Conservation (phyloP, 1,140 invertebrate genomes). For the Vanessa atalanta region DNA sequence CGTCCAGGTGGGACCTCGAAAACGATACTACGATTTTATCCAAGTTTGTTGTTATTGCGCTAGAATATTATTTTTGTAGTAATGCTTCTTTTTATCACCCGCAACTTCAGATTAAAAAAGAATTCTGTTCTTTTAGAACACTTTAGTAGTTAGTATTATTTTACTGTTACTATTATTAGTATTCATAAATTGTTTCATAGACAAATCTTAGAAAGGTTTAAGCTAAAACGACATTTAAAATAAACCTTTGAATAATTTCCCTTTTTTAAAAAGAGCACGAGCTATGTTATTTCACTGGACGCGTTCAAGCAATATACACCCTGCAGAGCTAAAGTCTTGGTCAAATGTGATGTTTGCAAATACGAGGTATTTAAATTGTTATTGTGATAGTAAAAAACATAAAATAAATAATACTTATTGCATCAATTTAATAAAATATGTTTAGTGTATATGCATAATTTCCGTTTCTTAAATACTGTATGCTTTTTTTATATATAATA, state of each 20-base stretch:
- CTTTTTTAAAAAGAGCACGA: background rate
- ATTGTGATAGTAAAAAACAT: background rate
- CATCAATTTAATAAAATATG: too few relatives aligned
- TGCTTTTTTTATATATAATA: too few relatives aligned
- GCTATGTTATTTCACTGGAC: slow-evolving; percentile 8
- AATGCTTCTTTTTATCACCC: background rate
- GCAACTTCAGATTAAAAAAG: slow-evolving; percentile 30
- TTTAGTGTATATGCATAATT: too few relatives aligned
- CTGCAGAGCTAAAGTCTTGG: slow-evolving; percentile 55
- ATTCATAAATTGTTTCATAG: too few relatives aligned
- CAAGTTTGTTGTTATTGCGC: slow-evolving; percentile 20
- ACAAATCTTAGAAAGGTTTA: too few relatives aligned
- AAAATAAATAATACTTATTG: too few relatives aligned
- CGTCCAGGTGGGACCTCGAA: slow-evolving; percentile 64
- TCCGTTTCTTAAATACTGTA: too few relatives aligned
- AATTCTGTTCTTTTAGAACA: background rate
- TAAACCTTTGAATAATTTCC: background rate
- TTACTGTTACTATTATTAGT: too few relatives aligned
- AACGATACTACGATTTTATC: slow-evolving; percentile 18
- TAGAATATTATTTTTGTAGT: slow-evolving; percentile 15
- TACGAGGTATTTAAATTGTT: background rate
- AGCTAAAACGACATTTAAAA: background rate
- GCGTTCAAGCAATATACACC: slow-evolving; percentile 63
- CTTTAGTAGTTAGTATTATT: too few relatives aligned
- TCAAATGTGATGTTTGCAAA: slow-evolving; percentile 31